Evolutionary conservation across 2,888 invertebrate species (phyloP).

Genomic region (Caenorhabditis angaria): DNA sequence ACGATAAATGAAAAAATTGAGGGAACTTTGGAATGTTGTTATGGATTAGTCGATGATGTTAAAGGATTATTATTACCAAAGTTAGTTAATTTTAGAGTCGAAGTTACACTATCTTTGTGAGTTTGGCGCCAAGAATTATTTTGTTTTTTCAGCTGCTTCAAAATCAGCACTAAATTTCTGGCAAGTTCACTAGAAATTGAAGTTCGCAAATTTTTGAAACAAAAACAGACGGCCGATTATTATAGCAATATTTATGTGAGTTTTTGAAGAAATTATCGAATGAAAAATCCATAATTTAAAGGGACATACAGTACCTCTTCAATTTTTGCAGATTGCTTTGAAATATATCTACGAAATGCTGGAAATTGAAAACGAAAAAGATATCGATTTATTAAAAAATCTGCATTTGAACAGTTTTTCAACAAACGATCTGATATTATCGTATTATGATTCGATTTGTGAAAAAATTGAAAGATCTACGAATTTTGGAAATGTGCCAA

Average conservation of each 20-base stretch:
- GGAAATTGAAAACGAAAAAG: constrained; percentile 33
- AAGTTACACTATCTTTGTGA: constrained; percentile 3
- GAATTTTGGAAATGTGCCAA: constrained; percentile 19
- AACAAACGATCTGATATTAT: constrained; percentile 45
- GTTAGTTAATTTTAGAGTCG: constrained; percentile 6
- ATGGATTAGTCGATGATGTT: constrained; percentile 38
- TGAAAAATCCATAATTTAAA: too few species aligned
- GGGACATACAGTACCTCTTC: too few species aligned
- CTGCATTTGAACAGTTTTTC: constrained; percentile 49
- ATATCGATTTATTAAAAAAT: constrained; percentile 26
- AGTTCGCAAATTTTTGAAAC: constrained; percentile 29
- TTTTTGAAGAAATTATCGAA: neutral
- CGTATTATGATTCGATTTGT: constrained; percentile 45
- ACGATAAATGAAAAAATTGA: constrained; percentile 36
- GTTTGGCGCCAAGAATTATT: neutral
- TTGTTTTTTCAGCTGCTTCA: constrained; percentile 38
- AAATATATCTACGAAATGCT: constrained; percentile 42
- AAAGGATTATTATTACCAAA: constrained; percentile 42
- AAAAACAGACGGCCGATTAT: constrained; percentile 44
- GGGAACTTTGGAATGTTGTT: constrained; percentile 39
- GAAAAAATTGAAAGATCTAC: constrained; percentile 27
- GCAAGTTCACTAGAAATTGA: constrained; percentile 27
- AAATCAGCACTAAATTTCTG: constrained; percentile 24
- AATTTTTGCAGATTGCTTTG: constrained; percentile 23
- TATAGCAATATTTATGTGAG: constrained; percentile 50